Evolutionary conservation across 2,888 invertebrate species (phyloP), one percentile per base, ranked within the genome.

Genomic region (Ephialtes manifestator): DNA sequence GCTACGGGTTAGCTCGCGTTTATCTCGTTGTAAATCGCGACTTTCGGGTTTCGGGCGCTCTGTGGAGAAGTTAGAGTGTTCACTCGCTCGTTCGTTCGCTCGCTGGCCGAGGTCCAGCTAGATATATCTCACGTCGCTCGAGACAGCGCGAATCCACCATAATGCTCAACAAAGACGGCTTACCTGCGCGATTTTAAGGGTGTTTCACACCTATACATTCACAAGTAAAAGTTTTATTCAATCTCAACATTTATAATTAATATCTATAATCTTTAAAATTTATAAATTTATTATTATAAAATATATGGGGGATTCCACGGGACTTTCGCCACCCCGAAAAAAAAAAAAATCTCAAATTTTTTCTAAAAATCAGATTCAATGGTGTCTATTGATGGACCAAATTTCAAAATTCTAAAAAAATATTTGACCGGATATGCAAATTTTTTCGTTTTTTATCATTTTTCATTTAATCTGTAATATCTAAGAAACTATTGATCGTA

Each of bases 21-120:
- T 82, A 76, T 82, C 81, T 82, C 76, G 76, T 71, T 75, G 81
- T 81, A 71, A 82, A 82, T 76, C 76, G 70, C 63, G 81, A 76
- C 60, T 82, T 65, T 65, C 53, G 70, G 48, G 76, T 24, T 46
- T 53, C 46, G 13, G 78, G 39, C 39, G 18, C 39, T 20, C 11
- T 35, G 31, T 8, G 10, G 39, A 67, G n/a, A 43, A 31, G 68
- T 28, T 51, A 15, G 51, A 63, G 75, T 55, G 15, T 28, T 31
- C 35, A n/a, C 63, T 63, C 15, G 8, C 11, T 39, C n/a, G 15
- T 28, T 31, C 35, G 35, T 35, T 63, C 15, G 8, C 11, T 39
- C n/a, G 60, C 70, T 81, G 81, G 81, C 75, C 60, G 48, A 60
- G 48, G 58, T 81, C 81, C 81, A 81, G 75, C 75, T 28, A 68